These are phyloP conservation scores for Epirrhoe tristata DNA, from an alignment of 2,888 invertebrate species.

Conservation along the genomic window DNA sequence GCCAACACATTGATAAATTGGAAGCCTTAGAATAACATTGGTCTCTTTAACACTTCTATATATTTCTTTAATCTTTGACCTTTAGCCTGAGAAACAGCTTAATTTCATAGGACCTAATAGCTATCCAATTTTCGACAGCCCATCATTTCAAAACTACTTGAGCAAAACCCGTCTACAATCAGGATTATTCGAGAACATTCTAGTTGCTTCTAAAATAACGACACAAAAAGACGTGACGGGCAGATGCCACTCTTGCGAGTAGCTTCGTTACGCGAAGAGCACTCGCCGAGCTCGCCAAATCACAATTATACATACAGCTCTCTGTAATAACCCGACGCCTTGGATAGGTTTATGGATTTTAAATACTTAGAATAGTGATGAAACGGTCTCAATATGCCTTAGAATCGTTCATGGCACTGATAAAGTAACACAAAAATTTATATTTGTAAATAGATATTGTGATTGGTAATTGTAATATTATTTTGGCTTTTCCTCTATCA, in stretches of 20 bases:
- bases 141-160: no score
- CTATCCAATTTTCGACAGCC: no score
- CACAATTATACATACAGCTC: conserved; percentile 20
- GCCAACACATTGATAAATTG: no score
- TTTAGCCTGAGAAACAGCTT: no score
- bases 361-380: neutral
- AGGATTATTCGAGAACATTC: conserved; percentile 4
- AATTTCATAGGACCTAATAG: no score
- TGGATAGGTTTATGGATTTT: neutral
- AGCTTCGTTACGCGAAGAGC: conserved; percentile 40
- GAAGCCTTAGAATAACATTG: no score
- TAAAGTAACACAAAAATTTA: no score
- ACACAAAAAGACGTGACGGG: conserved; percentile 28
- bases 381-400: neutral
- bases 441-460: no score
- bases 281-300: conserved; percentile 19
- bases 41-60: no score
- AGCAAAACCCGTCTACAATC: neutral
- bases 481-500: no score
- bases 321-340: neutral
- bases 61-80: no score
- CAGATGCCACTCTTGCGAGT: conserved; percentile 41
- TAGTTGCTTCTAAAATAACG: conserved; percentile 16
- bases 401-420: neutral
- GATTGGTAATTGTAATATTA: no score